Conservation (phyloP, 2,888 invertebrate genomes). For the Electrophaes corylata region DNA sequence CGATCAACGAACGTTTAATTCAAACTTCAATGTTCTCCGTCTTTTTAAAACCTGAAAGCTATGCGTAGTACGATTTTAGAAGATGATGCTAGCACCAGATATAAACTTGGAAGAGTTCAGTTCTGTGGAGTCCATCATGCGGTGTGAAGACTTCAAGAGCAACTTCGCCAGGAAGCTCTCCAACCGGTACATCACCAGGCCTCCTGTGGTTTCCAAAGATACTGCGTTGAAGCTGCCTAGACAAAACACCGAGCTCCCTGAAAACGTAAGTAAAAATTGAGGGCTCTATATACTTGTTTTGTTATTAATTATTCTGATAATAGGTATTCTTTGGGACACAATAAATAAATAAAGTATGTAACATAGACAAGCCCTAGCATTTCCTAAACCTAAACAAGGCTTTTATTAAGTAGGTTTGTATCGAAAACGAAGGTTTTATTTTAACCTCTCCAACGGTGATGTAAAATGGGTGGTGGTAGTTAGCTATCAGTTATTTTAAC, state of each 20-base stretch:
- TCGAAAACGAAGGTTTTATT: too few species aligned
- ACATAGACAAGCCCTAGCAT: too few species aligned
- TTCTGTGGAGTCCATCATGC: slow-evolving; percentile 78
- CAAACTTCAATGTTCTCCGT: slow-evolving; percentile 49
- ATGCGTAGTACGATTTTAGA: slow-evolving; percentile 46
- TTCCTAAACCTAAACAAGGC: too few species aligned
- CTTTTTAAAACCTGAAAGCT: slow-evolving; percentile 45
- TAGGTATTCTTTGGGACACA: too few species aligned
- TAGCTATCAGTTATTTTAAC: too few species aligned
- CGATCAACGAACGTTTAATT: slow-evolving; percentile 43
- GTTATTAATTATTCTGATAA: too few species aligned
- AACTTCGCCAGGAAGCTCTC: slow-evolving; percentile 78
- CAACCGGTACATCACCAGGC: slow-evolving; percentile 68
- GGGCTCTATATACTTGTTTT: neutral
- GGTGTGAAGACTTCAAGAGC: slow-evolving; percentile 78
- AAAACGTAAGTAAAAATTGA: slow-evolving; percentile 72
- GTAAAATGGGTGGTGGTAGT: too few species aligned
- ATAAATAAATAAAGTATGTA: too few species aligned
- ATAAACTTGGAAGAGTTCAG: slow-evolving; percentile 59
- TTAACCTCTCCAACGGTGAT: too few species aligned
- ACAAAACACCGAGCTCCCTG: slow-evolving; percentile 45
- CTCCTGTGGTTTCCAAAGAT: slow-evolving; percentile 56
- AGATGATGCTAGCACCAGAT: slow-evolving; percentile 56
- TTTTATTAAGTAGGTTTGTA: too few species aligned
- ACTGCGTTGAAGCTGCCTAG: slow-evolving; percentile 55